Conservation (phyloP, 2,113 vertebrate genomes). For the Gavialis gangeticus region DNA sequence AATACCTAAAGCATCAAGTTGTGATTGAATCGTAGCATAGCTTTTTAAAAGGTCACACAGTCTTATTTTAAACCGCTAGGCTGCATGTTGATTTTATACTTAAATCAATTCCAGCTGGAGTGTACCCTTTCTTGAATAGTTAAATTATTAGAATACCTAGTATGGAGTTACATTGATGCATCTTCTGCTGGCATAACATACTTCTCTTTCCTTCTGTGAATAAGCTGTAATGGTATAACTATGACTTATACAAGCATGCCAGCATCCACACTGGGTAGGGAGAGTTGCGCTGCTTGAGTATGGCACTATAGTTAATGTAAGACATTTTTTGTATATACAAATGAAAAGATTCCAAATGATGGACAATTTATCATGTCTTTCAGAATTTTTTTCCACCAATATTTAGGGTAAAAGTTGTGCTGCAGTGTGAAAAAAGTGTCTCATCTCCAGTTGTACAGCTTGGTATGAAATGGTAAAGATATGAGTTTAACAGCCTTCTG, state of each 20-base stretch:
- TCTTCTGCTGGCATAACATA: not conserved
- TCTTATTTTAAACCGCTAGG: not conserved
- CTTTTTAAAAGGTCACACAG: not conserved
- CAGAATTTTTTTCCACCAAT: not conserved
- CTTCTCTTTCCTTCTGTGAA: not conserved
- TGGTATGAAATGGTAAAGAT: slow-evolving; percentile 31
- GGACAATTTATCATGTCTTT: not conserved
- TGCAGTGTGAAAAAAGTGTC: not conserved
- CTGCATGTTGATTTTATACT: not conserved
- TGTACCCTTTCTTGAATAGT: not conserved
- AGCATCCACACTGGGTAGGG: rapidly evolving
- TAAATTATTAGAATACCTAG: not conserved
- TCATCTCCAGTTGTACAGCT: slow-evolving; percentile 20
- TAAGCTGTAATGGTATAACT: not conserved
- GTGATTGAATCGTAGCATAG: not conserved
- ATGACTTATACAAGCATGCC: not conserved
- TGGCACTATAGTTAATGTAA: rapidly evolving
- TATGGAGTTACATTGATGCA: not conserved
- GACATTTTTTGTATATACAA: not conserved
- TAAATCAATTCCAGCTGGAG: not conserved
- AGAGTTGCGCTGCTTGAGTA: not conserved
- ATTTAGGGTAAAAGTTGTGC: not conserved
- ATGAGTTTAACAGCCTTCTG: slow-evolving; percentile 46
- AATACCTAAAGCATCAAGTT: not conserved
- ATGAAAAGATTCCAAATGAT: rapidly evolving